phyloP scores from a whole-genome alignment of 2,113 vertebrate genomes.

The Pogona vitticeps region DNA sequence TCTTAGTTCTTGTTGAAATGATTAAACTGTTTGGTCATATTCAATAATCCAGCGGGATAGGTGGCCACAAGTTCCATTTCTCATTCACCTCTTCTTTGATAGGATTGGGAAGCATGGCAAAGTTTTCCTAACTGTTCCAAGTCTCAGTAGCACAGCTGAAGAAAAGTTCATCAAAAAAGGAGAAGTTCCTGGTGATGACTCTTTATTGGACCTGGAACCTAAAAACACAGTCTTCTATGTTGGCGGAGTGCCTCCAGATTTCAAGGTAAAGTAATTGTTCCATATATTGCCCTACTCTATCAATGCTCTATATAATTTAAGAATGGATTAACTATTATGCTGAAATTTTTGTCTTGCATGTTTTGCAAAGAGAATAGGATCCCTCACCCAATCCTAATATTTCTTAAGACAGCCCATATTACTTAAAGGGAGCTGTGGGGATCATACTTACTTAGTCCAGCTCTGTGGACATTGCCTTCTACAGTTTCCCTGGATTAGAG shows the following conservation, averaged over 20 bases:
- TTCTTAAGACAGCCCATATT: not conserved
- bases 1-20: not conserved
- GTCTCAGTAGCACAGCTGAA: conserved; percentile 87
- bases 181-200: conserved; percentile 82
- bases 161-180: conserved; percentile 99
- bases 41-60: not conserved
- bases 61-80: not conserved
- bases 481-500: not conserved
- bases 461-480: not conserved
- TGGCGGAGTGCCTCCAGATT: conserved; percentile 86
- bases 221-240: conserved; percentile 90
- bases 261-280: conserved; percentile 77
- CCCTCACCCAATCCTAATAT: not conserved
- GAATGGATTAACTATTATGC: not conserved
- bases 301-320: not conserved
- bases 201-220: conserved; percentile 88
- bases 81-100: conserved; percentile 38
- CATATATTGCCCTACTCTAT: not conserved
- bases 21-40: not conserved
- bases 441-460: not conserved
- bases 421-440: not conserved
- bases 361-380: not conserved
- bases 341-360: not conserved
- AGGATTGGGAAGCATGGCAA: conserved; percentile 94
- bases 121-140: conserved; percentile 91